phyloP scores from a whole-genome alignment of 2,888 invertebrate species.

The Bembecia ichneumoniformis region DNA sequence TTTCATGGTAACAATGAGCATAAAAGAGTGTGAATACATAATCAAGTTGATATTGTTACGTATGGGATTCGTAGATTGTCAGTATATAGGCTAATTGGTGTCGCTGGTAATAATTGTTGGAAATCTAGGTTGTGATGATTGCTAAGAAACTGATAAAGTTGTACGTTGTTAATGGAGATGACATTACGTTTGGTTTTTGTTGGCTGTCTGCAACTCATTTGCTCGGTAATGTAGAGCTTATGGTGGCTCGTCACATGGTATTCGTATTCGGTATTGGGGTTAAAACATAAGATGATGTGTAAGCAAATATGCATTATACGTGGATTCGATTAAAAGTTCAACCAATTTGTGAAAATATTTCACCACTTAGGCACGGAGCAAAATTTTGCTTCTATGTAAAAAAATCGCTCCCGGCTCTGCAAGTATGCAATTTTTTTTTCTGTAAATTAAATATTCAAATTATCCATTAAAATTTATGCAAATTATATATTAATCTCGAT shows the following conservation, averaged over 20 bases:
- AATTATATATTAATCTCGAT: no score
- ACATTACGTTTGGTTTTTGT: neutral
- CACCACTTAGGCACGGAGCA: no score
- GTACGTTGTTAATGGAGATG: neutral
- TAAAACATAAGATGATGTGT: no score
- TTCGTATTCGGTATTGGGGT: no score
- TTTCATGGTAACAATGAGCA: neutral
- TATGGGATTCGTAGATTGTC: neutral
- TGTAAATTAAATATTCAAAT: no score
- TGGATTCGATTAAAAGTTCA: no score
- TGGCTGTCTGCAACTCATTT: neutral
- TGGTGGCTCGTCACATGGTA: neutral
- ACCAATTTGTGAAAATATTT: no score
- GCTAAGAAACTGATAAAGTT: neutral
- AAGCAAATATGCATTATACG: no score
- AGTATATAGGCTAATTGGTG: neutral
- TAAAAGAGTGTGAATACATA: neutral
- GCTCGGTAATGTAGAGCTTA: neutral
- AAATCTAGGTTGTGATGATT: neutral
- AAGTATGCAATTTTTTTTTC: no score
- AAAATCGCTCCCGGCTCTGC: no score
- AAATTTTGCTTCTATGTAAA: no score
- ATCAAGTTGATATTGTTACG: neutral
- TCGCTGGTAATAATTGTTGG: neutral
- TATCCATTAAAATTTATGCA: no score